phyloP scores from a whole-genome alignment of 2,888 invertebrate species.

The Athalia rosae region DNA sequence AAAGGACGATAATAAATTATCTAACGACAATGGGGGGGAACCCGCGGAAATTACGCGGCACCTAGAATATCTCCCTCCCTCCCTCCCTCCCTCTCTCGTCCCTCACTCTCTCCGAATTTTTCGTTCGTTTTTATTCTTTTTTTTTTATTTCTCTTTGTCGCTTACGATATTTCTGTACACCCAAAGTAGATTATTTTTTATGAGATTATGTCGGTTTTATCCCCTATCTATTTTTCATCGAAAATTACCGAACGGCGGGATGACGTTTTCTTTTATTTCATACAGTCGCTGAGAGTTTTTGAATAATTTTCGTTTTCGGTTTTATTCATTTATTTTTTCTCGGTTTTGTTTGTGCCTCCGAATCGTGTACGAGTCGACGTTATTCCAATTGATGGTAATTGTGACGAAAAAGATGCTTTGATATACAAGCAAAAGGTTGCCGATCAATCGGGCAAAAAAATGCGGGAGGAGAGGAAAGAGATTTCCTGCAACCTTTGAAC shows the following conservation, averaged over 20 bases:
- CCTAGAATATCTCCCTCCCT: not conserved
- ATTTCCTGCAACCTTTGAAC: not conserved
- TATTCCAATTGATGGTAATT: not conserved
- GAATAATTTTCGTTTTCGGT: too few species aligned
- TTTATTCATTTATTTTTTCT: not conserved
- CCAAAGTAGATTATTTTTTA: too few species aligned
- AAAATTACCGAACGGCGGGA: too few species aligned
- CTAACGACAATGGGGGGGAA: conserved; percentile 10
- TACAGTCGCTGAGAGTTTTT: too few species aligned
- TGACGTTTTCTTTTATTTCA: too few species aligned
- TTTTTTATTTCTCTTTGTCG: not conserved
- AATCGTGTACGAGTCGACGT: too few species aligned
- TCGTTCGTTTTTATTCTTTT: not conserved
- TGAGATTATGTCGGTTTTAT: too few species aligned
- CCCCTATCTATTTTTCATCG: too few species aligned
- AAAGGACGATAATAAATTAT: conserved; percentile 29
- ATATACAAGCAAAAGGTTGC: conserved; percentile 8
- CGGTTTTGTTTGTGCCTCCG: not conserved
- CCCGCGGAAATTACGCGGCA: not conserved
- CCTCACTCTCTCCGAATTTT: too few species aligned
- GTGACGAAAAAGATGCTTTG: not conserved
- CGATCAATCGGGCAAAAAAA: conserved; percentile 9
- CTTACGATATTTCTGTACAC: not conserved
- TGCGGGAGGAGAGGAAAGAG: too few species aligned
- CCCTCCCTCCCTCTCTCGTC: not conserved